Base-by-base conservation (phyloP, 2,888 invertebrate genomes). In the Aquatica leii region DNA sequence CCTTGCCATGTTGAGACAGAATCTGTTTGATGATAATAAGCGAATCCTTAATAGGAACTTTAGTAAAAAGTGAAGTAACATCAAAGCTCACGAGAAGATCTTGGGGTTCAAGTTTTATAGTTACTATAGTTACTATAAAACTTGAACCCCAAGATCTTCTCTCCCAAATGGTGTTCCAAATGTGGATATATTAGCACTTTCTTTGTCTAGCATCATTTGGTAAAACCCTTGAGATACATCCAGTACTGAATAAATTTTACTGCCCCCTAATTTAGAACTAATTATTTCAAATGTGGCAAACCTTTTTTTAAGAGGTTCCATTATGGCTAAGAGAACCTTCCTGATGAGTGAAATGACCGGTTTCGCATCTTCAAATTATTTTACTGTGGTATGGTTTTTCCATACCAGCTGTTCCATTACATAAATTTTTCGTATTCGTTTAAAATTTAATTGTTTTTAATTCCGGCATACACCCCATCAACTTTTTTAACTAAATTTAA, bases 191-290 rank as follows among this genome's bases (percentile, higher is more conserved):
- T 59, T 20, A 1, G 21, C n/a, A 52, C 59, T 59, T 40, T 14
- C 8, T 52, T 52, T 31, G 2, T 41, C 46, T 11, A 59, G 31
- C 1, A 8, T 12, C 11, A 59, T 49, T 14, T 52, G 37, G 15
- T 40, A 59, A 41, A 59, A 59, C 2, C 52, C 59, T 15, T 41
- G 9, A 17, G 9, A 8, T 4, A 43, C 51, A 43, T 59, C 59
- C 11, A 59, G 17, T 9, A 14, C 31, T 1, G 17, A 18, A 51
- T 40, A 59, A n/a, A 51, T 12, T 40, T 40, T 52, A 5, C 51
- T 40, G 14, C 40, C 58, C 1, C 1, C 20, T 5, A 58, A 40
- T 18, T 37, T 9, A 15, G 12, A 8, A 4, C 11, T 34, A 1
- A 51, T 34, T 21, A 8, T 12, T 11, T 51, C 18, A 17, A 43